Evolutionary conservation across 1,140 invertebrate genomes (phyloP).

Genomic region (Batillaria attramentaria): DNA sequence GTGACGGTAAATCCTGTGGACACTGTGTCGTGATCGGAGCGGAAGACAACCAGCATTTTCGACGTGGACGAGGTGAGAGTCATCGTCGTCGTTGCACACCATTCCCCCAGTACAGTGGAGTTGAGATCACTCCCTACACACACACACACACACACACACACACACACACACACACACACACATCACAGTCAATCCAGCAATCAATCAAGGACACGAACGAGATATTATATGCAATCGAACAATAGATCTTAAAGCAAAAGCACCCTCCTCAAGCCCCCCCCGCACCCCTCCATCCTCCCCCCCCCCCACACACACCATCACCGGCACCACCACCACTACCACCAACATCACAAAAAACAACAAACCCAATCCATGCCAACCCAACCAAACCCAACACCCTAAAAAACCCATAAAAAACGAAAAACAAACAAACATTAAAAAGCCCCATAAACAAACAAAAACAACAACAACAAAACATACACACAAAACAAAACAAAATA

Average conservation of each 20-base stretch:
- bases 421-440: no score
- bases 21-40: not conserved
- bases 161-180: not conserved
- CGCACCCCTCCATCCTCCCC: no score
- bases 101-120: conserved; percentile 5
- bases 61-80: conserved; percentile 1
- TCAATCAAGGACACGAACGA: not conserved
- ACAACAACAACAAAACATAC: not conserved
- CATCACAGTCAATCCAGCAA: not conserved
- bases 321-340: no score
- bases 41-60: conserved; percentile 16
- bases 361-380: no score
- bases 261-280: no score
- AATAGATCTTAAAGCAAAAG: no score
- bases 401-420: no score
- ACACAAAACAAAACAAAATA: not conserved
- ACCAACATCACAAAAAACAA: no score
- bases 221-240: no score
- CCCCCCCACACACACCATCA: no score
- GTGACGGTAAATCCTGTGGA: not conserved
- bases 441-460: not conserved
- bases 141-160: not conserved
- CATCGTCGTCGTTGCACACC: not conserved
- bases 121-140: not conserved
- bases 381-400: no score